phyloP scores from a whole-genome alignment of 2,113 vertebrate species.

The Ascaphus truei region DNA sequence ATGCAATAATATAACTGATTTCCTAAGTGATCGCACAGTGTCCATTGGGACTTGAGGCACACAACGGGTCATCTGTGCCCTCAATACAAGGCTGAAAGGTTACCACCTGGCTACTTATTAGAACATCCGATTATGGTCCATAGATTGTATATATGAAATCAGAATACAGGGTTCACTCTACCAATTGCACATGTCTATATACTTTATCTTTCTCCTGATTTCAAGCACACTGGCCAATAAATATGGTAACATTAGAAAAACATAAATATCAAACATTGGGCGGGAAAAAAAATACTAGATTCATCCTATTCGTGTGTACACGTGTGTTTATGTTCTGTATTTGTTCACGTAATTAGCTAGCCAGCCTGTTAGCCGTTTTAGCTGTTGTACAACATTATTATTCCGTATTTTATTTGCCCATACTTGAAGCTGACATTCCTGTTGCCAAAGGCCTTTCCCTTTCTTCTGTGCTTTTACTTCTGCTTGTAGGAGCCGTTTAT shows the following conservation, averaged over 20 bases:
- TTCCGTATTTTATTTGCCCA: slow-evolving; percentile 50
- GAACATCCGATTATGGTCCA: too few relatives aligned
- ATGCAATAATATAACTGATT: too few relatives aligned
- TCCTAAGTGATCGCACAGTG: too few relatives aligned
- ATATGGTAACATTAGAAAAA: neutral
- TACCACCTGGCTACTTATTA: neutral
- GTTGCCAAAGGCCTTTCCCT: slow-evolving; percentile 81
- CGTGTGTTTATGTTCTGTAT: neutral
- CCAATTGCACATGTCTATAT: too few relatives aligned
- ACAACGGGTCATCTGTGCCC: neutral
- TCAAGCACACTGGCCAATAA: too few relatives aligned
- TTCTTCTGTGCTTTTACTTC: slow-evolving; percentile 79
- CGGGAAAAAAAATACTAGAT: neutral
- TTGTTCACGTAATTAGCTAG: slow-evolving; percentile 36
- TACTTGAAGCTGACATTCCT: slow-evolving; percentile 63
- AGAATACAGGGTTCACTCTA: too few relatives aligned
- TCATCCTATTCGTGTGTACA: neutral
- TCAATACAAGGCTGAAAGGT: neutral
- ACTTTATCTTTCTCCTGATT: too few relatives aligned
- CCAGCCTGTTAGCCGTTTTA: slow-evolving; percentile 61
- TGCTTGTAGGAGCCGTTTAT: slow-evolving; percentile 79
- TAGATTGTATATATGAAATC: too few relatives aligned
- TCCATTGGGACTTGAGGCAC: too few relatives aligned
- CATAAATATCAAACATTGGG: neutral
- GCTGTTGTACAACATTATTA: slow-evolving; percentile 50